These are phyloP conservation scores for Poeciliopsis prolifica DNA, from an alignment of 2,113 vertebrate species.

Conservation along the genomic window DNA sequence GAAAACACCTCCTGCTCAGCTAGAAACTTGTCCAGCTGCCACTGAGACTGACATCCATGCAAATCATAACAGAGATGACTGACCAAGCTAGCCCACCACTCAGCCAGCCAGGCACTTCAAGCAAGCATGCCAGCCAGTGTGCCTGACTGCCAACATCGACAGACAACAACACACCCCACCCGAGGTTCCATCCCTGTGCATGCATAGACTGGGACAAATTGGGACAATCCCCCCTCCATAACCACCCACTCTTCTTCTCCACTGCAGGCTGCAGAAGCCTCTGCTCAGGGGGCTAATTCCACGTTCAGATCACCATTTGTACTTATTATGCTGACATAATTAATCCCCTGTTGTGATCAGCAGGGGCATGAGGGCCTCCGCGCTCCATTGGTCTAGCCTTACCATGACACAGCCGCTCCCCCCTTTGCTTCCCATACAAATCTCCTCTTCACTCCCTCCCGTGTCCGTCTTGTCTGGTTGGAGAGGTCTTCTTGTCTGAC, in stretches of 20 bases:
- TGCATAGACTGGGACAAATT: conserved; percentile 79
- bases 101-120: conserved; percentile 25
- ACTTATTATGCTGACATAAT: conserved; percentile 86
- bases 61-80: conserved; percentile 80
- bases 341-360: conserved; percentile 89
- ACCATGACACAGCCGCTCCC: conserved; percentile 57
- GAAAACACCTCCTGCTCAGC: conserved; percentile 44
- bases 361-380: conserved; percentile 79
- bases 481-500: conserved; percentile 60
- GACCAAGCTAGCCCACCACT: conserved; percentile 42
- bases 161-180: conserved; percentile 61
- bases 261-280: conserved; percentile 64
- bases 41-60: conserved; percentile 74
- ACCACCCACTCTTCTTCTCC: conserved; percentile 69
- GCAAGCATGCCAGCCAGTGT: conserved; percentile 44
- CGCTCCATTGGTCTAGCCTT: conserved; percentile 72
- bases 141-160: conserved; percentile 51
- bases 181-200: conserved; percentile 66
- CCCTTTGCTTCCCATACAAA: conserved; percentile 59
- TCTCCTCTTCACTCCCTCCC: conserved; percentile 55
- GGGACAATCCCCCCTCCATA: conserved; percentile 68
- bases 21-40: conserved; percentile 50
- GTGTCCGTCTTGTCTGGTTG: conserved; percentile 66
- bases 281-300: conserved; percentile 82
- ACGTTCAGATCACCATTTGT: conserved; percentile 87